These are phyloP conservation scores for Salvelinus sp. DNA, from an alignment of 2,113 vertebrate species.

Conservation along the genomic window DNA sequence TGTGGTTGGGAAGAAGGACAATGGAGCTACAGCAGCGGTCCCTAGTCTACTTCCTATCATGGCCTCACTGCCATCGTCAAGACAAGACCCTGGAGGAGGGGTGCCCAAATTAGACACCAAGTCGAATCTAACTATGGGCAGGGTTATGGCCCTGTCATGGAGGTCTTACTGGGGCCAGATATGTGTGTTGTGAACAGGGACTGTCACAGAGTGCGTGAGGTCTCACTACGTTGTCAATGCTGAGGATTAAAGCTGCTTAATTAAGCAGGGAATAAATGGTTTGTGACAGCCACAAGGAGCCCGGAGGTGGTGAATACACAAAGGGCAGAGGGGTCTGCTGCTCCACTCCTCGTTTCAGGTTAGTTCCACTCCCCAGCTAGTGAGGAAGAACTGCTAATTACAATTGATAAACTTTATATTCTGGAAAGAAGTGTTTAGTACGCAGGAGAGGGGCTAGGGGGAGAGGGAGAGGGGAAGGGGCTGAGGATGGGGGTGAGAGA, in stretches of 20 bases:
- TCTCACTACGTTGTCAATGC: conserved; percentile 10
- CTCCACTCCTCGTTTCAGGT: too few relatives aligned
- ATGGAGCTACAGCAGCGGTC: conserved; percentile 13
- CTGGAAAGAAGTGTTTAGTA: too few relatives aligned
- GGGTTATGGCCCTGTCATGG: conserved; percentile 43
- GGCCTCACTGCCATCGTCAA: conserved; percentile 4
- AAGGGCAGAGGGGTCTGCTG: neutral
- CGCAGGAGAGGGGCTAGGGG: too few relatives aligned
- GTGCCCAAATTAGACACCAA: conserved; percentile 38
- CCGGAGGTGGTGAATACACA: conserved; percentile 2
- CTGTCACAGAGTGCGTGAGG: conserved; percentile 28
- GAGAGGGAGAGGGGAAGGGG: too few relatives aligned
- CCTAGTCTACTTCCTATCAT: conserved; percentile 13
- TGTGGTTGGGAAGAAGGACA: conserved; percentile 33
- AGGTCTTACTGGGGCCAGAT: neutral
- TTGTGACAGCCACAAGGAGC: conserved; percentile 31
- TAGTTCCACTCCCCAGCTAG: too few relatives aligned
- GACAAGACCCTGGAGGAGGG: conserved; percentile 28
- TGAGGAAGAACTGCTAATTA: too few relatives aligned
- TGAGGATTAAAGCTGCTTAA: conserved; percentile 35
- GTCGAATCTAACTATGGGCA: conserved; percentile 33
- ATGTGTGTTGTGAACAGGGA: conserved; percentile 40
- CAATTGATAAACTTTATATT: too few relatives aligned
- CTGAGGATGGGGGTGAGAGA: too few relatives aligned
- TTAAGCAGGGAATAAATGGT: conserved; percentile 35